A percentile compares a stretch with the other conserved stretches of the same genome.
phyloP scores from a whole-genome alignment of 2,113 vertebrate species.

The Willisornis vidua region DNA sequence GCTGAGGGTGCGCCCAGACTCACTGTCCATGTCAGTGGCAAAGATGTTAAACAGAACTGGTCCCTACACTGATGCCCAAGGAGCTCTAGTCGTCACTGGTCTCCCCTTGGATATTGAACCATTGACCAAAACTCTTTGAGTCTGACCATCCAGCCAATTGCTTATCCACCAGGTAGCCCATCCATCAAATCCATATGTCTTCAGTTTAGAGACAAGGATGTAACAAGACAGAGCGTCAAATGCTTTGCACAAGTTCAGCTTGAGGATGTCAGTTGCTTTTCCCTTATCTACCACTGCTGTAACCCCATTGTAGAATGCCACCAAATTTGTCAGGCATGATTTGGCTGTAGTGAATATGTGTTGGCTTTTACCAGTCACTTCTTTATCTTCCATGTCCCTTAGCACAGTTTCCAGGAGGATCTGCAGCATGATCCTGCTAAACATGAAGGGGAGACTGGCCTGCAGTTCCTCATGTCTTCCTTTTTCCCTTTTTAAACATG shows the following conservation, averaged over 20 bases:
- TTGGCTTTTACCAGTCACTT: background rate
- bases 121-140: background rate
- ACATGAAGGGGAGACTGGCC: background rate
- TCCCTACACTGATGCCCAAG: background rate
- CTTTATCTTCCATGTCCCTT: background rate
- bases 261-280: background rate
- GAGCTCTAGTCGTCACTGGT: background rate
- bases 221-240: fast-evolving
- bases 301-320: background rate
- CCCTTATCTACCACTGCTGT: background rate
- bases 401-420: background rate
- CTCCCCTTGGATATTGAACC: background rate
- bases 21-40: background rate
- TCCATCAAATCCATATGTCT: background rate
- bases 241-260: background rate
- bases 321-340: background rate
- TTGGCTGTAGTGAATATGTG: background rate
- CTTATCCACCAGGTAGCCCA: background rate
- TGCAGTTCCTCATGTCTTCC: background rate
- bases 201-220: fast-evolving
- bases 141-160: background rate
- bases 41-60: background rate
- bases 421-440: background rate
- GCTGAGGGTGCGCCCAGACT: background rate
- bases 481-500: background rate